Evolutionary conservation across 1,140 invertebrate genomes (phyloP).

Genomic region (Asbolus verrucosus): DNA sequence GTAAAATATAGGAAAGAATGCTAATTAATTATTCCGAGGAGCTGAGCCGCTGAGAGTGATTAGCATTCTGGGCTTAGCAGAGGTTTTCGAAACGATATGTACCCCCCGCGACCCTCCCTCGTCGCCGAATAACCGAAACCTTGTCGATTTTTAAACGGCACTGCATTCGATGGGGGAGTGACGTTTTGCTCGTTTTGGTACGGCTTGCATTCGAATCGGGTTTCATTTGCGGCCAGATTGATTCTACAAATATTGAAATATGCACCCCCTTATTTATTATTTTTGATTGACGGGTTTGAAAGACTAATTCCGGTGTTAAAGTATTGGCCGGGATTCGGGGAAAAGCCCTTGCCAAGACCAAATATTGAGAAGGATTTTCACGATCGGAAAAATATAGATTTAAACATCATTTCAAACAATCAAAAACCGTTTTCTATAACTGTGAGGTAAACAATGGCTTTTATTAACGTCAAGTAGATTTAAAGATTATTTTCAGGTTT

Average conservation of each 20-base stretch:
- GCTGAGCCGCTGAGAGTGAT: constrained; percentile 61
- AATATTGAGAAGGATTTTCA: too few relatives aligned
- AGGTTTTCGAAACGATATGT: constrained; percentile 60
- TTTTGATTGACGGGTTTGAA: constrained; percentile 61
- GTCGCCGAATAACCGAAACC: constrained; percentile 11
- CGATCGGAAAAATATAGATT: too few relatives aligned
- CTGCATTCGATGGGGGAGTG: constrained; percentile 36
- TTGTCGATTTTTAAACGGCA: constrained; percentile 41
- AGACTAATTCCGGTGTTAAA: constrained; percentile 54
- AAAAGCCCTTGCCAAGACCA: too few relatives aligned
- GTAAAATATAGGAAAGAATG: constrained; percentile 65
- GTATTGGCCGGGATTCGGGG: background rate
- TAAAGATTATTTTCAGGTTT: too few relatives aligned
- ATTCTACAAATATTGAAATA: constrained; percentile 64
- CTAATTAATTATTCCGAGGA: constrained; percentile 66
- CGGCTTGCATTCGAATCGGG: constrained; percentile 42
- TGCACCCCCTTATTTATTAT: constrained; percentile 64
- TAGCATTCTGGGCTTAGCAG: constrained; percentile 61
- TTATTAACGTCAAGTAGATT: too few relatives aligned
- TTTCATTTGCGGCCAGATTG: constrained; percentile 58
- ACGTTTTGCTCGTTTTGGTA: constrained; percentile 33
- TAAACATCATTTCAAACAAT: too few relatives aligned
- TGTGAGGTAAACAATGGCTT: too few relatives aligned
- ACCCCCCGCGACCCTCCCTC: constrained; percentile 44
- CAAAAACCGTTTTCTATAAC: too few relatives aligned